A percentile compares a stretch with the other conserved stretches of the same genome.
Evolutionary conservation across 2,888 invertebrate species (phyloP).

Genomic region (Baccha elongata): DNA sequence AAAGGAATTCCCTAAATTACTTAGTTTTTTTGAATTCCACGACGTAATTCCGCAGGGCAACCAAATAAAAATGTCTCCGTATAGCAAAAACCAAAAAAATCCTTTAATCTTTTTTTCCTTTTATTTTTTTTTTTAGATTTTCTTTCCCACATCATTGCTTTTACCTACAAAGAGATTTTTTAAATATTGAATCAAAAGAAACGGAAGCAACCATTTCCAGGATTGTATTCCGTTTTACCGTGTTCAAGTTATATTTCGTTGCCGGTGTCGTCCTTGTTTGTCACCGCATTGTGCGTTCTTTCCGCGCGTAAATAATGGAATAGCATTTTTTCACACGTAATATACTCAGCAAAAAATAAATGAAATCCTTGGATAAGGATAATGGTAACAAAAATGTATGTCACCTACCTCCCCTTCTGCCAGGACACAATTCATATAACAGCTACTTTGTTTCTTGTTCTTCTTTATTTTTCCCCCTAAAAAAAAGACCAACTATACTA

Average conservation of each 20-base stretch:
- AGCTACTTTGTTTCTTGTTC: slow-evolving; percentile 19
- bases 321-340: slow-evolving; percentile 68
- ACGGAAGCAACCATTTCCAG: slow-evolving; percentile 60
- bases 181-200: slow-evolving; percentile 72
- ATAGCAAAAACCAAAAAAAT: slow-evolving; percentile 13
- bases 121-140: slow-evolving; percentile 30
- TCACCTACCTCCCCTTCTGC: slow-evolving; percentile 42
- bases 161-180: slow-evolving; percentile 69
- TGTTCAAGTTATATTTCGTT: slow-evolving; percentile 23
- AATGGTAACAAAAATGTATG: slow-evolving; percentile 65
- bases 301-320: slow-evolving; percentile 68
- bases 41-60: slow-evolving; percentile 43
- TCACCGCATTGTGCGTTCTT: slow-evolving; percentile 61
- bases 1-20: slow-evolving; percentile 61
- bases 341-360: slow-evolving; percentile 36
- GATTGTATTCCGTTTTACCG: slow-evolving; percentile 41
- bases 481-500: slow-evolving; percentile 42
- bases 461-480: slow-evolving; percentile 8
- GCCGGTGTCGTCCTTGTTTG: slow-evolving; percentile 36
- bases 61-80: slow-evolving; percentile 6
- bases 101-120: slow-evolving; percentile 55
- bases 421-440: slow-evolving; percentile 5
- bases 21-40: slow-evolving; percentile 56
- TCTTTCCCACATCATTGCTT: slow-evolving; percentile 16
- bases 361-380: slow-evolving; percentile 61